Evolutionary conservation across 2,888 invertebrate species (phyloP).

Genomic region (Conistra vaccinii): DNA sequence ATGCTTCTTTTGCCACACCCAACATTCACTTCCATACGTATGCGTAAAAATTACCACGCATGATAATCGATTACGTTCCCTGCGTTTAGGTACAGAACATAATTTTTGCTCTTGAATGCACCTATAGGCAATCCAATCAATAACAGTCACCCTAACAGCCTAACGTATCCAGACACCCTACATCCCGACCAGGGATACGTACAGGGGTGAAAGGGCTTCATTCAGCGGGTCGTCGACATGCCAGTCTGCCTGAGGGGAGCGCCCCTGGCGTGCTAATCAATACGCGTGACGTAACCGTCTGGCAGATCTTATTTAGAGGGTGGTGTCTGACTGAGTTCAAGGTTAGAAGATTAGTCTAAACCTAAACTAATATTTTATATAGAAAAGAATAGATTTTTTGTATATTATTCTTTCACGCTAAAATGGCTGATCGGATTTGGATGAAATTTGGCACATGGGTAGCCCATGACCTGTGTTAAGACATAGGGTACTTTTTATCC

Average conservation of each 20-base stretch:
- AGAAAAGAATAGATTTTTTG: too few species aligned
- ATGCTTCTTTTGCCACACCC: too few species aligned
- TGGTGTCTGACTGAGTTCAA: constrained; percentile 45
- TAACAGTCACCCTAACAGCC: constrained; percentile 6
- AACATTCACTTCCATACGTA: too few species aligned
- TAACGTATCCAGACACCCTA: constrained; percentile 56
- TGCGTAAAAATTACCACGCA: not conserved
- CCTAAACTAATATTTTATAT: too few species aligned
- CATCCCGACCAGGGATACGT: constrained; percentile 26
- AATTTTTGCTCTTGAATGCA: not conserved
- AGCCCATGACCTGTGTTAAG: too few species aligned
- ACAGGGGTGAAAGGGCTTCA: constrained; percentile 56
- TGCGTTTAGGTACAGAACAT: not conserved
- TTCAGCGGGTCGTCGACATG: constrained; percentile 66
- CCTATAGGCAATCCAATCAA: constrained; percentile 5
- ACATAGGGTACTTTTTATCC: too few species aligned
- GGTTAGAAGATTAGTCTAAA: constrained; percentile 23
- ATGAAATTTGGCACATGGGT: too few species aligned
- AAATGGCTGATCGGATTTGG: too few species aligned
- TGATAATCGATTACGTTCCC: not conserved
- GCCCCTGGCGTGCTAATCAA: constrained; percentile 63
- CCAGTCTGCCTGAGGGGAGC: constrained; percentile 46
- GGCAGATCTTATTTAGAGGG: constrained; percentile 32
- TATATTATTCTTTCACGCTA: too few species aligned
- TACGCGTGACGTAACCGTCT: constrained; percentile 60